Base-by-base conservation (phyloP, 2,113 vertebrate genomes). In the Plecotus auritus region DNA sequence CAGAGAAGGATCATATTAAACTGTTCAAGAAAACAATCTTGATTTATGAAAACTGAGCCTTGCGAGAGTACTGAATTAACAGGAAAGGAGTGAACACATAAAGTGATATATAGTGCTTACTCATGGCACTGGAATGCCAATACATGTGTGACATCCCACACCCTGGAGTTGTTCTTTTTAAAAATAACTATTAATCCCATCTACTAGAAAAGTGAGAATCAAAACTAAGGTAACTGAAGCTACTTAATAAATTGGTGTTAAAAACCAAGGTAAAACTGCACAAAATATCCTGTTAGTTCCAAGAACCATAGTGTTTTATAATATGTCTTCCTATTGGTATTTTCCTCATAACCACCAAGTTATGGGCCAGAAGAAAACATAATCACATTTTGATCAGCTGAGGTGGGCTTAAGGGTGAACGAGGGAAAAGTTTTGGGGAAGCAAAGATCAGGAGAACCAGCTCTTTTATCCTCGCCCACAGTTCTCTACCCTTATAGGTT, bases 71-170 rank as follows among this genome's bases (percentile, higher is more conserved):
- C 59, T 49, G 51, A 72, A 72, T 93, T 89, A 73, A 56, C 88
- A 94, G 73, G 70, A 87, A 93, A 89, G 76, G 23, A 72, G 30
- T 35, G 86, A 91, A 84, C 22, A 51, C 42, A 78, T 12, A 47
- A 30, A 96, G 22, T 51, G 80, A 76, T 80, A 80, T 2, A 74
- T 5, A 40, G 16, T 56, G 35, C 54, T 94, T 85, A 88, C 49
- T 94, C 87, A 94, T 30, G 72, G n/a, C 90, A 56, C 11, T 45
- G 67, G 92, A 95, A 95, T 96, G 87, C 76, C 87, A 96, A 90
- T 91, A 95, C 90, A 95, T 81, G 32, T 88, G 59, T 69, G 95
- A 96, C 37, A 49, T 93, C 70, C 67, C 87, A 90, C 92, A 94
- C 90, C 81, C 95, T 90, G 67, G 23, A 84, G 47, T 59, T 90